A percentile compares a stretch with the other conserved stretches of the same genome.
Conservation (phyloP, 2,113 vertebrate genomes). For the Spermophilus dauricus region DNA sequence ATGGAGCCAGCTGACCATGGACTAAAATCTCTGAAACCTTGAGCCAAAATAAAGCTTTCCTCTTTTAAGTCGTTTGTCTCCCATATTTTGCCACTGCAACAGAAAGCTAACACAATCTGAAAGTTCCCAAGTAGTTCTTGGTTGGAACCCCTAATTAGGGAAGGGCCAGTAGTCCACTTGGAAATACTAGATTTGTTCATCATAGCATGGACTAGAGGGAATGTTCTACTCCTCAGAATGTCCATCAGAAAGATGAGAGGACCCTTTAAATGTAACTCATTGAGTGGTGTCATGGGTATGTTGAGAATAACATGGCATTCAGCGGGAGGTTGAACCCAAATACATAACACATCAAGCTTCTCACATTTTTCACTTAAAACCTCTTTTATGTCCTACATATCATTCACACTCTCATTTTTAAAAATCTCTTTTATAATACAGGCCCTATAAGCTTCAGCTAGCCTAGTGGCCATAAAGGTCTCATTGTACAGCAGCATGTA, state of each 20-base stretch:
- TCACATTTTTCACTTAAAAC: slow-evolving; percentile 5
- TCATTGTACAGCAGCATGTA: too few species aligned
- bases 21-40: not conserved
- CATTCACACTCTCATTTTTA: not conserved
- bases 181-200: not conserved
- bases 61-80: not conserved
- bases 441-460: not conserved
- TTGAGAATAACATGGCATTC: not conserved
- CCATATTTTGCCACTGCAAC: not conserved
- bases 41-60: not conserved
- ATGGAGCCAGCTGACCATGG: not conserved
- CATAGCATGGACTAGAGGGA: not conserved
- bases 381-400: not conserved
- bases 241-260: not conserved
- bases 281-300: not conserved
- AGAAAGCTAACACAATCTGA: not conserved
- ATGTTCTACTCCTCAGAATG: not conserved
- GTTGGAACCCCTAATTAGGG: not conserved
- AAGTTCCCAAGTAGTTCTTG: not conserved
- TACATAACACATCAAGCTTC: not conserved
- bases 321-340: not conserved
- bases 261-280: not conserved
- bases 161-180: not conserved
- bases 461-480: not conserved
- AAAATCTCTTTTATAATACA: slow-evolving; percentile 2